Conservation (phyloP, 1,140 invertebrate genomes). For the Oncopeltus fasciatus region DNA sequence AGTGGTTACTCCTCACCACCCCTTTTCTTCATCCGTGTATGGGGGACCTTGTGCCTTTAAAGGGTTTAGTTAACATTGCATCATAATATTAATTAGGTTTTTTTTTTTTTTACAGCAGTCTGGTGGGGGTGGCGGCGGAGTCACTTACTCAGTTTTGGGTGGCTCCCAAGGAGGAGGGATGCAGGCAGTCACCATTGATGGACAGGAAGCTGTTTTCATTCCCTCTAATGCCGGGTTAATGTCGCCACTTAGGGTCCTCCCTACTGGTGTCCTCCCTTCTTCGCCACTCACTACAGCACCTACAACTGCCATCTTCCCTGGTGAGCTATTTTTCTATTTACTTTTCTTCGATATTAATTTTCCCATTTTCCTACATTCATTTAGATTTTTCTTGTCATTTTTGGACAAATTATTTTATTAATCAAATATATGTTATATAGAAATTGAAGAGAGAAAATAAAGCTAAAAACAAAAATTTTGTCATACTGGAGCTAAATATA, state of each 20-base stretch:
- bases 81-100: too few species aligned
- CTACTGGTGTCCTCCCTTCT: background rate
- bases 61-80: too few species aligned
- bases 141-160: slow-evolving; percentile 43
- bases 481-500: too few species aligned
- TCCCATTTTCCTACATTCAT: too few species aligned
- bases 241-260: background rate
- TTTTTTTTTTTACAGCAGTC: background rate
- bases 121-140: slow-evolving; percentile 4
- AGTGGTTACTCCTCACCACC: too few species aligned
- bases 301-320: slow-evolving; percentile 35
- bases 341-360: background rate
- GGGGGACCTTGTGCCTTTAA: too few species aligned
- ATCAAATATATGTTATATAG: too few species aligned
- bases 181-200: slow-evolving; percentile 82
- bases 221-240: slow-evolving; percentile 17
- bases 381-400: too few species aligned
- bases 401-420: too few species aligned
- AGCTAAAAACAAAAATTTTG: too few species aligned
- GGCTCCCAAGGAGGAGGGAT: slow-evolving; percentile 34
- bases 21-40: too few species aligned
- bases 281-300: background rate
- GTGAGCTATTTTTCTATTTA: slow-evolving; percentile 11
- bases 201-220: slow-evolving; percentile 73
- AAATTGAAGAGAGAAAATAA: too few species aligned